Evolutionary conservation across 2,113 vertebrate genomes (phyloP).

Genomic region (Eulemur rufifrons): DNA sequence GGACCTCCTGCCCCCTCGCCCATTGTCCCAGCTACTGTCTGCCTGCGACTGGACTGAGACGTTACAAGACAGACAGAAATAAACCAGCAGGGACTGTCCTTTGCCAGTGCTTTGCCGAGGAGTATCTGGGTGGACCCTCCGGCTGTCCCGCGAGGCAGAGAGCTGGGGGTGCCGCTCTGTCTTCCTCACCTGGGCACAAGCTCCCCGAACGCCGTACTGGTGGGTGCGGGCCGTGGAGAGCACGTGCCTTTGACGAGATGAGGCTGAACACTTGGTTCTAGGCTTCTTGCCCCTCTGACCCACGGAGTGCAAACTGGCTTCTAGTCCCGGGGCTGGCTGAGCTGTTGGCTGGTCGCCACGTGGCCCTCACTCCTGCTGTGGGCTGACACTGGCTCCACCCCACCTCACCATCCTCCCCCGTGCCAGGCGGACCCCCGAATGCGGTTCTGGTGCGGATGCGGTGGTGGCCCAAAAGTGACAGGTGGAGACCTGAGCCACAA

Average conservation of each 20-base stretch:
- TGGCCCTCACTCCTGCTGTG: fast-evolving
- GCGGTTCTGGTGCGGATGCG: fast-evolving
- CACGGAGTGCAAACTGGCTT: not conserved
- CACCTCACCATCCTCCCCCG: not conserved
- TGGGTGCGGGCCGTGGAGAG: fast-evolving
- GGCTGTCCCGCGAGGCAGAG: no score
- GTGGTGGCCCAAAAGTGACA: not conserved
- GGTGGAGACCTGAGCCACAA: fast-evolving
- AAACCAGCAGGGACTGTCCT: fast-evolving
- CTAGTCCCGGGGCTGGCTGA: not conserved
- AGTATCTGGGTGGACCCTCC: not conserved
- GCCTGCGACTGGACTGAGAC: not conserved
- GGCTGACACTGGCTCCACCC: not conserved
- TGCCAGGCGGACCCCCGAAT: fast-evolving
- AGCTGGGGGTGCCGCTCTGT: not conserved
- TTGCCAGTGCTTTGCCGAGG: not conserved
- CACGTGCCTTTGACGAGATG: not conserved
- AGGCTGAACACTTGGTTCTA: no score
- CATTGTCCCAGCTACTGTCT: not conserved
- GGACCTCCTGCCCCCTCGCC: not conserved
- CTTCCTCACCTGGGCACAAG: fast-evolving
- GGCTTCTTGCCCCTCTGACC: no score
- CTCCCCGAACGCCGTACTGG: fast-evolving
- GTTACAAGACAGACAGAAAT: fast-evolving
- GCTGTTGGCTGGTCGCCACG: fast-evolving